Evolutionary conservation across 92 coral and sea anemone genomes (phyloP), one percentile per base, ranked within the genome.

Genomic region (Micromussa lordhowensis): DNA sequence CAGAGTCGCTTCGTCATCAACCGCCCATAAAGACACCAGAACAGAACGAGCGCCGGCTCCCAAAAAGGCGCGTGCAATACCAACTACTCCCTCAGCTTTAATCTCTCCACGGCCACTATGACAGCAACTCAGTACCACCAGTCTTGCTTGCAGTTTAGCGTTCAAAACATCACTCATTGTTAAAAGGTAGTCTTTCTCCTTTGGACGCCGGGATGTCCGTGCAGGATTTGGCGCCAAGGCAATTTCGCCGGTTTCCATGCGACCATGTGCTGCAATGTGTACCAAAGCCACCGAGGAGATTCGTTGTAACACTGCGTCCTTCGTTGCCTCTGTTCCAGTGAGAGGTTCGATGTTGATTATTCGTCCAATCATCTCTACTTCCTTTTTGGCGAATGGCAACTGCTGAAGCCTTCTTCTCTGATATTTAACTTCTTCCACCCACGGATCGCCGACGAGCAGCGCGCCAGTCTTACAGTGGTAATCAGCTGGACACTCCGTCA

Each of bases 41-140:
- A 88, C 91, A 61, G 91, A 64, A 32, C 87, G 91, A 82, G 91
- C 91, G 14, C 92, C 92, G 13, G 88, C 88, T 26, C 88, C 92
- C 79, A 89, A n/a, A 17, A 89, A 89, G 1, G 92, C 80, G 35
- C 92, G 80, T 40, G 88, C 92, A 15, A 84, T 89, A 30, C 92
- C 88, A 34, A 89, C 82, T 19, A 89, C 88, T 21, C 92, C 92
- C 21, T 89, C 92, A n/a, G 92, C 54, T 18, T 83, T 89, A 16
- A 89, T 82, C 40, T 77, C 77, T 21, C 92, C 92, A 21, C 88
- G 88, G 7, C 84, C 91, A 11, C 83, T 75, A 32, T 89, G 91
- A 83, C 88, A 83, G 36, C 91, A 89, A 76, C 91, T 89, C 21
- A 89, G 70, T 28, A 89, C 91, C 34, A 89, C 91, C 32, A 89